Evolutionary conservation across 92 coral and sea anemone genomes (phyloP).

Genomic region (Palythoa heliodiscus): DNA sequence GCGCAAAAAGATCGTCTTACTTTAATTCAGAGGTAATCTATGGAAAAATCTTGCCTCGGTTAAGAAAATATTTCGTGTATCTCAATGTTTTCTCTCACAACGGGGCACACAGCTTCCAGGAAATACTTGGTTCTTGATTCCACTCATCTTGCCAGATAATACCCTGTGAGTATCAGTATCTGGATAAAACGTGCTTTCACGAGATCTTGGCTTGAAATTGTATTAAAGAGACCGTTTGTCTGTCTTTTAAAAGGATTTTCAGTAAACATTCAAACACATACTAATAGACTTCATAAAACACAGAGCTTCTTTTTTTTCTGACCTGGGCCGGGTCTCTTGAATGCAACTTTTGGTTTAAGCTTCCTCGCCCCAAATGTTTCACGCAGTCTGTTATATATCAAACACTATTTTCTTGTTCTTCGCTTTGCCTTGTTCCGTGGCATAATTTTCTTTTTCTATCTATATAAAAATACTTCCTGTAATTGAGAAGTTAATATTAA

Average conservation of each 20-base stretch:
- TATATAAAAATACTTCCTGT: neutral
- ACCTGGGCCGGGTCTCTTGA: neutral
- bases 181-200: constrained; percentile 42
- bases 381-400: neutral
- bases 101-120: constrained; percentile 28
- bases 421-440: neutral
- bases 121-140: constrained; percentile 28
- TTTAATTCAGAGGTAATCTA: neutral
- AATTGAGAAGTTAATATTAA: neutral
- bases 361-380: neutral
- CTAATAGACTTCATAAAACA: neutral
- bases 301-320: neutral
- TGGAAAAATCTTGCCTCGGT: neutral
- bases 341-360: too few species aligned
- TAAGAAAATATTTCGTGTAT: constrained; percentile 32
- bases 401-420: neutral
- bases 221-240: neutral
- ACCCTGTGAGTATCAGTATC: constrained; percentile 15
- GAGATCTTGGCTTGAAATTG: constrained; percentile 20
- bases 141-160: constrained; percentile 29
- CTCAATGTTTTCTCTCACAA: constrained; percentile 19
- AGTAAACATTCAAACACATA: neutral
- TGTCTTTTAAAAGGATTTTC: neutral
- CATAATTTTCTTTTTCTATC: neutral
- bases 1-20: neutral